A percentile compares a stretch with the other conserved stretches of the same genome.
Conservation (phyloP, 2,113 vertebrate genomes). For the Lichenostomus cassidix region DNA sequence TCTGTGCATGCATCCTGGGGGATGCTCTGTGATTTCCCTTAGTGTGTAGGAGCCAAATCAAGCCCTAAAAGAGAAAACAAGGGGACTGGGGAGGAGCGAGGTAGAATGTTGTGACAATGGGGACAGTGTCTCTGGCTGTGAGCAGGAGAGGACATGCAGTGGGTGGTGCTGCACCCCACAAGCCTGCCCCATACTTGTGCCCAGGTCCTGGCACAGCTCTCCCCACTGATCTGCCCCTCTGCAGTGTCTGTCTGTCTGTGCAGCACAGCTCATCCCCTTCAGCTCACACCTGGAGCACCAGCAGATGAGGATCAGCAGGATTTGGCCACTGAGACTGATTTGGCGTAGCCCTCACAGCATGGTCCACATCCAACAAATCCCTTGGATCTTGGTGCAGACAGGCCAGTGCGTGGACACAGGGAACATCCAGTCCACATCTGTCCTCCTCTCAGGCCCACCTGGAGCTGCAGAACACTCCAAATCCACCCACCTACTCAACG, state of each 20-base stretch:
- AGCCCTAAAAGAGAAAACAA: neutral
- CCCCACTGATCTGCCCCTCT: neutral
- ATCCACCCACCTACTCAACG: neutral
- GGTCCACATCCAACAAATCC: neutral
- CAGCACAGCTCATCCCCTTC: neutral
- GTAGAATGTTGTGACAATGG: neutral
- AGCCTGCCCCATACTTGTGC: neutral
- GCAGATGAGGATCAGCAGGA: neutral
- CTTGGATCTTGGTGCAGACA: neutral
- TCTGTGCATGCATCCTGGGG: neutral
- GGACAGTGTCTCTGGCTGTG: neutral
- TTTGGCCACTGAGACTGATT: neutral
- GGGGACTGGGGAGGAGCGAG: rapidly evolving
- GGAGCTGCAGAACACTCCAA: neutral
- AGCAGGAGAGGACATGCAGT: neutral
- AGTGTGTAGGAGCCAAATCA: neutral
- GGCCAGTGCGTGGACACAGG: neutral
- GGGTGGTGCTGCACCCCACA: neutral
- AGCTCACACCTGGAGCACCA: neutral
- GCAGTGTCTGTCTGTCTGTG: neutral
- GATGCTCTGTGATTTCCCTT: neutral
- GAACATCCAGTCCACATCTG: neutral
- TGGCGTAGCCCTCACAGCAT: neutral
- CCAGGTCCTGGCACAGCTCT: neutral
- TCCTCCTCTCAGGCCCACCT: neutral